phyloP scores from a whole-genome alignment of 2,888 invertebrate genomes.

The Oscheius myriophilus region DNA sequence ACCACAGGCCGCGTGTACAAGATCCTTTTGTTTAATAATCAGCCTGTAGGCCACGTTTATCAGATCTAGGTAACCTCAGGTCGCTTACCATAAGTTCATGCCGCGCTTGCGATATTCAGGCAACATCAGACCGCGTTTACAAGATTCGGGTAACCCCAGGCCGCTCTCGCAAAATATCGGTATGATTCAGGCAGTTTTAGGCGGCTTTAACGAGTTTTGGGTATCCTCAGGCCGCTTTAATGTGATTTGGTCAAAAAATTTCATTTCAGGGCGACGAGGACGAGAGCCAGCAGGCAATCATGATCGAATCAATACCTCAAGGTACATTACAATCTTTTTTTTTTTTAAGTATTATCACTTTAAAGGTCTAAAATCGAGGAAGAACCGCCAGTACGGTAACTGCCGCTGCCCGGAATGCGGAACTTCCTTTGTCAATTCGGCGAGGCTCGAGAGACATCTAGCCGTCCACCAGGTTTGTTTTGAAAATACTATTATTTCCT shows the following conservation, averaged over 20 bases:
- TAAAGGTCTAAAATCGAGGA: conserved; percentile 33
- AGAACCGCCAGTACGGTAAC: conserved; percentile 59
- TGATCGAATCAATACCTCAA: conserved; percentile 7
- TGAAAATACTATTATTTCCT: too few species aligned
- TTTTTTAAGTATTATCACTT: neutral
- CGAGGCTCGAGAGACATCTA: conserved; percentile 63
- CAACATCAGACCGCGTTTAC: too few species aligned
- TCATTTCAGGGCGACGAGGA: neutral
- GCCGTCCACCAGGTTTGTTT: conserved; percentile 67
- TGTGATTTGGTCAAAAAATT: neutral
- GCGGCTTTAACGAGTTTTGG: neutral
- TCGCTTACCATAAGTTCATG: too few species aligned
- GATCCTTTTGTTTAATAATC: too few species aligned
- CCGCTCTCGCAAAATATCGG: neutral
- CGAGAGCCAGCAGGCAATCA: neutral
- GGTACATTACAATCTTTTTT: neutral
- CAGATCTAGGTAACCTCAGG: too few species aligned
- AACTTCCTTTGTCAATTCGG: conserved; percentile 63
- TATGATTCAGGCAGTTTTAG: neutral
- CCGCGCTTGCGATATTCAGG: too few species aligned
- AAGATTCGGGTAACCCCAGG: too few species aligned
- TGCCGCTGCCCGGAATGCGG: conserved; percentile 60
- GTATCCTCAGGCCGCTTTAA: neutral
- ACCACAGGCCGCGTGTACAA: too few species aligned
- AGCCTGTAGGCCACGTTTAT: too few species aligned